Evolutionary conservation across 2,888 invertebrate genomes (phyloP).

Genomic region (Thysanoteuthis rhombus): DNA sequence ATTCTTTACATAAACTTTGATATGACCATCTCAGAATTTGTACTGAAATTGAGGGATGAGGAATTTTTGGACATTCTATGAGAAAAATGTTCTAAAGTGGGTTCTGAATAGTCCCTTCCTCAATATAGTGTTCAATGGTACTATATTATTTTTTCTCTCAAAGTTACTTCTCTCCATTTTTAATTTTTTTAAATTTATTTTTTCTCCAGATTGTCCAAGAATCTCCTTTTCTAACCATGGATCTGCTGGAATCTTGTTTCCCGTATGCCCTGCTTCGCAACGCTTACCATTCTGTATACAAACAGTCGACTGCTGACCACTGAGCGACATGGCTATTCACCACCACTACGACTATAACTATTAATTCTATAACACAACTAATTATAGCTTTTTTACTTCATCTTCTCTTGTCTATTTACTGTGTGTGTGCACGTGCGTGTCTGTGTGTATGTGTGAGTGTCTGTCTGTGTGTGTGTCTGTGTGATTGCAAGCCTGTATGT

Average conservation of each 20-base stretch:
- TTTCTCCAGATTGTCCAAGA: conserved; percentile 88
- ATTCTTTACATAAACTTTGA: too few species aligned
- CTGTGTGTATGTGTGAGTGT: not conserved
- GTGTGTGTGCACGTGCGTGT: not conserved
- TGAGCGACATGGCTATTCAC: not conserved
- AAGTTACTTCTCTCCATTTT: not conserved
- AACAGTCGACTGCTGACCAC: conserved; percentile 37
- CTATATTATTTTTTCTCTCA: not conserved
- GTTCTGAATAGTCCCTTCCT: too few species aligned
- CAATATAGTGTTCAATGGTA: too few species aligned
- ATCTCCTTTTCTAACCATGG: conserved; percentile 98
- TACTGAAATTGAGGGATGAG: too few species aligned
- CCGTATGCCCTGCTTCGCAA: conserved; percentile 97
- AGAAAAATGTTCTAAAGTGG: not conserved
- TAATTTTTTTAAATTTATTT: not conserved
- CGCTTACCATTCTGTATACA: conserved; percentile 82
- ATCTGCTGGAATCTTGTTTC: conserved; percentile 97
- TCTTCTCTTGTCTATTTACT: not conserved
- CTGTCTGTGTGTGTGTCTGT: not conserved
- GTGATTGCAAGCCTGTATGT: not conserved
- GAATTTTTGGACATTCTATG: not conserved
- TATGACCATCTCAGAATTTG: too few species aligned
- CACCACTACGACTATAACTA: not conserved
- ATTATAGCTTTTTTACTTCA: not conserved
- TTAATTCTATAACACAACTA: not conserved